Base-by-base conservation (phyloP, 2,888 invertebrate species). In the Thera britannica region DNA sequence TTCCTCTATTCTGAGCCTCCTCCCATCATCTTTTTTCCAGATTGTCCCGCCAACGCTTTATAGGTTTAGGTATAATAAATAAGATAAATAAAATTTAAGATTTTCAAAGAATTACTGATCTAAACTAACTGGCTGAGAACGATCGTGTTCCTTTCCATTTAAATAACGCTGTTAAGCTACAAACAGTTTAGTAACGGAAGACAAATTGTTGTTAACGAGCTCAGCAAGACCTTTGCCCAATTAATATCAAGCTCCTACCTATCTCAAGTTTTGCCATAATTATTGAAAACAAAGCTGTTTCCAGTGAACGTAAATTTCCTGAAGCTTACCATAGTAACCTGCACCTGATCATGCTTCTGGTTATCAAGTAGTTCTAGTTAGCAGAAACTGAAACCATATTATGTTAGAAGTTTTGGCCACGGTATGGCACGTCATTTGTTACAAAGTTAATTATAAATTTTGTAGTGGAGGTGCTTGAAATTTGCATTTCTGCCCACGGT, bases 371-470 rank as follows among this genome's bases (percentile, higher is more conserved):
- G 6, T 23, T 23, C 1, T 41, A 44, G 67, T 62, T 49, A 41
- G 59, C 67, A 59, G 49, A 62, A 67, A 67, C 59, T 67, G 36
- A 67, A 58, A 51, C 35, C 62, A 62, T 49, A 58, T 38, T 49
- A 58, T 38, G 51, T 36, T 59, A 49, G 34, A 56, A 63, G 55
- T 59, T 67, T 62, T 49, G 54, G 54, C n/a, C 54, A 58, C 12
- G 12, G 34, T 41, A 11, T 23, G 8, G 12, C 52, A 44, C 46
- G 38, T 62, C 62, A 49, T 41, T 58, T 35, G 36, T 67, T 62
- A 48, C 34, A 36, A 58, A 62, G 35, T 55, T 67, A 67, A 62
- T 67, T 66, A 55, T 36, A 55, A 61, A 62, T 67, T 62, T 62
- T 49, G 41, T 6, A 6, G n/a, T 4, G 11, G 9, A 38, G 36